Base-by-base conservation (phyloP, 1,140 invertebrate species). In the Papilio polytes region DNA sequence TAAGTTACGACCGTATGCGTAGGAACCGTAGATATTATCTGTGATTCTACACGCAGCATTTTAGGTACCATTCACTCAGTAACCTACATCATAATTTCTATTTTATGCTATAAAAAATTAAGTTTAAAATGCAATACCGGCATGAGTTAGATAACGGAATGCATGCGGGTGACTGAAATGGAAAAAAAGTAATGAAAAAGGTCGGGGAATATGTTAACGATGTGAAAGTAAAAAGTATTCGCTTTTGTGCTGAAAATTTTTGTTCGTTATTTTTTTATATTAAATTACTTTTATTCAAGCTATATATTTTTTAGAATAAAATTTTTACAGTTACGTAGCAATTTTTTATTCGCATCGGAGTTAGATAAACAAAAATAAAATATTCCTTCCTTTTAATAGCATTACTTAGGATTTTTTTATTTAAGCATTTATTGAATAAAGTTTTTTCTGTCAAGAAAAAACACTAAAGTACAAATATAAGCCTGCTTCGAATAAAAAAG, bases 221-320 rank as follows among this genome's bases (percentile, higher is more conserved):
- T 26, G 73, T 74, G 46, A 74, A 74, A 74, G 73, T 74, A 74
- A 74, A 74, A 74, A 74, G 36, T 20, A 74, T 48, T 74, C 41
- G 20, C 20, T 74, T 74, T 74, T 48, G 41, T 48, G 20, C 20
- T 46, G 41, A 15, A 74, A 48, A 13, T 74, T 44, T 44, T 48
- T 48, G n/a, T 48, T 51, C 73, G 73, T 74, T n/a, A n/a, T n/a
- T n/a, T 74, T 74, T 74, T 74, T 48, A 22, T 74, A 26, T 74
- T 26, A 46, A 48, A 74, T 74, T 48, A 74, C 8, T 44, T 74
- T 48, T 48, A 63, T 63, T 31, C 12, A 63, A 63, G 20, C 22
- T 63, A 63, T 20, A 56, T 9, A n/a, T 9, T 56, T 20, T 20
- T 41, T 41, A 6, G 3, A 8, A 41, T 8, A 41, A 41, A 7